Base-by-base conservation (phyloP, 2,888 invertebrate genomes). In the Pyrgus malvae region DNA sequence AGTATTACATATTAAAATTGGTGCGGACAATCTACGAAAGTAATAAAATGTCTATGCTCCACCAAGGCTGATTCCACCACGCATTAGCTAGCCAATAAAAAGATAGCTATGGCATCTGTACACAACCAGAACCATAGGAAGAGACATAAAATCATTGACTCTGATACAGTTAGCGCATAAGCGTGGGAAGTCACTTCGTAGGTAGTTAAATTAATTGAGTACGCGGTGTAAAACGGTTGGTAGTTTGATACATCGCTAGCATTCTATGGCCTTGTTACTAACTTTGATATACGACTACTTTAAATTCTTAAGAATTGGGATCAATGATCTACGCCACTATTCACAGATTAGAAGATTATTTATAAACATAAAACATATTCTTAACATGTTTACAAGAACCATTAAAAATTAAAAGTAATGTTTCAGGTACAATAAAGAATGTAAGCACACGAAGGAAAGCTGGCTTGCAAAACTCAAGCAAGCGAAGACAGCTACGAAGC, bases 151-250 rank as follows among this genome's bases (percentile, higher is more conserved):
- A 64, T 68, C 65, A 64, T 62, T 59, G 45, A 45, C 21, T 40
- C 14, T 9, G 48, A 48, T 48, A 48, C 44, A 51, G 59, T 58
- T 67, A 68, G 65, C 67, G 65, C 63, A 64, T 62, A 64, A 66
- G 80, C 84, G 86, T 85, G 85, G 85, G 86, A 83, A 80, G 84
- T 66, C 58, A 56, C 61, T 66, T 65, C 67, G 70, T 69, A 70
- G 69, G 70, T 73, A 73, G 78, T 84, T 82, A 76, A 71, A 81
- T 76, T 81, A 84, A 86, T 84, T 85, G 81, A 80, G 72, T 68
- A 67, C 66, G 62, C 68, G 56, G 70, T 70, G 69, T 72, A 70
- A 65, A 69, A 65, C 68, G 60, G 65, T 67, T 63, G 4, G 38
- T 50, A 41, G 41, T 41, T 50, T 50, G 71, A 69, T 70, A 67